A percentile compares a stretch with the other conserved stretches of the same genome.
phyloP scores from a whole-genome alignment of 2,113 vertebrate genomes.

The Bolborhynchus lineola region DNA sequence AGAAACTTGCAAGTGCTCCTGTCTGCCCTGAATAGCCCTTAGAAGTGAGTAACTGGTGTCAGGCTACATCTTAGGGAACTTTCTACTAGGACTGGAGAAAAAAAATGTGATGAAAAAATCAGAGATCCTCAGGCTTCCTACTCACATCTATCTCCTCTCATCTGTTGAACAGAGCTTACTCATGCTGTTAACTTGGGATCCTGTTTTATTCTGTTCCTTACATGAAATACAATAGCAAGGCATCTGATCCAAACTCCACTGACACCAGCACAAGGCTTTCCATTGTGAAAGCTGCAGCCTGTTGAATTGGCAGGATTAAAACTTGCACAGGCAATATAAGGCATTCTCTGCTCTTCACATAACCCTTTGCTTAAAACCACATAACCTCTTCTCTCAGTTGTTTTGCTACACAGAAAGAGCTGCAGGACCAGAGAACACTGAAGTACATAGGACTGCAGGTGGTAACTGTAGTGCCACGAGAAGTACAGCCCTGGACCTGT shows the following conservation, averaged over 20 bases:
- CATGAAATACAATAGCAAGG: background rate
- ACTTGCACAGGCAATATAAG: background rate
- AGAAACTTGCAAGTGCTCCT: background rate
- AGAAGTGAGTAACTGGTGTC: background rate
- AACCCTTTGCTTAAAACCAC: background rate
- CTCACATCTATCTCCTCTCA: background rate
- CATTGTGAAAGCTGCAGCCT: background rate
- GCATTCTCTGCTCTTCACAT: background rate
- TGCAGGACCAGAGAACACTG: background rate
- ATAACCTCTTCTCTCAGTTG: background rate
- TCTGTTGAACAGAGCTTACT: background rate
- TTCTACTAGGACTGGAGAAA: background rate
- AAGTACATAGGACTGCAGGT: background rate
- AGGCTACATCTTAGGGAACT: background rate
- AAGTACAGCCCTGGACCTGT: background rate
- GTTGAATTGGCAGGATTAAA: background rate
- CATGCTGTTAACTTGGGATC: background rate
- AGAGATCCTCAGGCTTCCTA: background rate
- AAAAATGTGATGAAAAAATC: background rate
- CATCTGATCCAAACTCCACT: background rate
- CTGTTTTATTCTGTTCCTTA: background rate
- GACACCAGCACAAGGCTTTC: background rate
- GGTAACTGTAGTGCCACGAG: background rate
- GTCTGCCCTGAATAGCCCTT: background rate
- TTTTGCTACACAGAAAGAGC: background rate